Conservation (phyloP, 1,140 invertebrate genomes). For the Papilio machaon region DNA sequence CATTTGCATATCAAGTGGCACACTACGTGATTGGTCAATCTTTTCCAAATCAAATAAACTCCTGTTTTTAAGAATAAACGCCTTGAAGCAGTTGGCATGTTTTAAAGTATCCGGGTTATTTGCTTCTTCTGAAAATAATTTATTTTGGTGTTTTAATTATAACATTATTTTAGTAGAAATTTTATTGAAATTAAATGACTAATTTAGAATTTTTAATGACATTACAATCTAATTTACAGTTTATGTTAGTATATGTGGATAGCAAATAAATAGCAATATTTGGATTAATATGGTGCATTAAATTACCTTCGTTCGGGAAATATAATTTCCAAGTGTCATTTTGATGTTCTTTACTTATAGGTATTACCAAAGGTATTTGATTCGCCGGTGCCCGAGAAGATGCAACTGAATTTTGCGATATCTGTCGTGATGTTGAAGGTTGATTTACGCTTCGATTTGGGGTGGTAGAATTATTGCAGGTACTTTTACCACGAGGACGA, state of each 20-base stretch:
- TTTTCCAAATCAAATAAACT: slow-evolving; percentile 82
- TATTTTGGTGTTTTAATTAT: background rate
- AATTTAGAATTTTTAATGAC: too few species aligned
- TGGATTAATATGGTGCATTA: background rate
- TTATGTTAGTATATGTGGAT: slow-evolving; percentile 5
- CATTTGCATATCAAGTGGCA: slow-evolving; percentile 85
- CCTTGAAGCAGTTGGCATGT: slow-evolving; percentile 82
- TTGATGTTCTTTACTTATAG: slow-evolving; percentile 76
- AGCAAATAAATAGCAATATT: too few species aligned
- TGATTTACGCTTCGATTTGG: slow-evolving; percentile 62
- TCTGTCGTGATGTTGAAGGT: slow-evolving; percentile 49
- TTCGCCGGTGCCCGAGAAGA: slow-evolving; percentile 69
- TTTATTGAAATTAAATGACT: too few species aligned
- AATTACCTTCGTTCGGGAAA: slow-evolving; percentile 85
- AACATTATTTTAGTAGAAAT: background rate
- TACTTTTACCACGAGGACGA: slow-evolving; percentile 40
- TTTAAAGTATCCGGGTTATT: slow-evolving; percentile 71
- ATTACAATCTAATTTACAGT: background rate
- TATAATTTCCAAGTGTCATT: slow-evolving; percentile 87
- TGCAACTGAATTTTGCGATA: slow-evolving; percentile 49
- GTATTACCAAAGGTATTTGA: slow-evolving; percentile 64
- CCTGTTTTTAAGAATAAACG: slow-evolving; percentile 82
- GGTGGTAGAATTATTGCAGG: slow-evolving; percentile 41
- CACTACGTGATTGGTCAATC: slow-evolving; percentile 84
- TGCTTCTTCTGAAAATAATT: slow-evolving; percentile 80